Evolutionary conservation across 2,888 invertebrate species (phyloP), one percentile per base, ranked within the genome.

Genomic region (Trypoxylon attenuatum): DNA sequence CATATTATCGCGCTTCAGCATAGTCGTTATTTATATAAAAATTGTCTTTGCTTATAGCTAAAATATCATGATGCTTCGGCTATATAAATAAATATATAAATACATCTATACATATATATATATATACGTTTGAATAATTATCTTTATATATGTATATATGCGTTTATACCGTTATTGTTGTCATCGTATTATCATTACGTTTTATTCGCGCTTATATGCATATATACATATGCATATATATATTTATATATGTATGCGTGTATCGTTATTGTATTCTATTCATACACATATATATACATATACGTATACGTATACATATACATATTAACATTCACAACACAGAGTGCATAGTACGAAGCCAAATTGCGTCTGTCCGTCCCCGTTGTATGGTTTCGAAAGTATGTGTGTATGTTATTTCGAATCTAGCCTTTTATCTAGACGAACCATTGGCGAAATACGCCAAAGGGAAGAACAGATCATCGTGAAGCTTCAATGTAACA

Each of bases 321-420:
- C n/a, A n/a, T n/a, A n/a, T n/a, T n/a, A n/a, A n/a, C 85, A 85
- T 85, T 87, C 87, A 87, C 87, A 87, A 87, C 87, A 84, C 87
- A 87, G 87, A 87, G 87, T 86, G 86, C 87, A 86, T 84, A 87
- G 86, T 86, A 85, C 86, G 85, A 86, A 87, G 85, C 86, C 80
- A 70, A 79, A 82, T 70, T 69, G 76, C 72, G 80, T 80, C 77
- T 72, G 76, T 81, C 78, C 66, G 67, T 68, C 75, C 73, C 76
- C 70, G 59, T 73, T 72, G 61, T 61, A 67, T 71, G 61, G n/a
- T 73, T 68, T 74, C 69, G 69, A 6, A 53, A 6, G n/a, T 27
- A 47, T 51, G 27, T 42, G 39, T 38, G 8, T 33, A 33, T 33
- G n/a, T n/a, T n/a, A n/a, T n/a, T n/a, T n/a, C n/a, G n/a, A n/a